Percentiles rank a stretch among this genome's conserved stretches.
These are phyloP conservation scores for Macrotus californicus DNA, from an alignment of 2,113 vertebrate species.

Conservation along the genomic window DNA sequence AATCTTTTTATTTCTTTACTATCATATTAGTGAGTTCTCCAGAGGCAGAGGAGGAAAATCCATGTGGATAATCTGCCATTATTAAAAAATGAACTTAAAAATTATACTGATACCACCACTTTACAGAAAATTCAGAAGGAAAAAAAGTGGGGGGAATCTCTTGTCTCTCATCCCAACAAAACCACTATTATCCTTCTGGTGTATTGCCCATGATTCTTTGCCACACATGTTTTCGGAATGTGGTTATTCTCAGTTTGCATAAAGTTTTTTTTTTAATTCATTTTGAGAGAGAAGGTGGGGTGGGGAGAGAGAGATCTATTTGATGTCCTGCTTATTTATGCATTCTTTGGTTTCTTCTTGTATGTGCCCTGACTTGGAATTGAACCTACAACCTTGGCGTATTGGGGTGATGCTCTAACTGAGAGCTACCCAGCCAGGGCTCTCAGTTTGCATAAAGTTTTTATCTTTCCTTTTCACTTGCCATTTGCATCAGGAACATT, in stretches of 20 bases:
- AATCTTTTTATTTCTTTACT: slow-evolving; percentile 37
- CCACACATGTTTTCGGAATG: slow-evolving; percentile 41
- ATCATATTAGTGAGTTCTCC: not conserved
- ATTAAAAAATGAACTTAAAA: slow-evolving; percentile 40
- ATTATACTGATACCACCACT: not conserved
- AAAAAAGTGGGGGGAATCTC: not conserved
- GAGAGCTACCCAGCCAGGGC: no score
- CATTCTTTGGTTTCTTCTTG: no score
- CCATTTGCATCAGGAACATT: slow-evolving; percentile 21
- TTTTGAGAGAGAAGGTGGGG: no score
- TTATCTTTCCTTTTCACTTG: slow-evolving; percentile 17
- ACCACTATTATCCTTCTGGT: not conserved
- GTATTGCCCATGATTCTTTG: not conserved
- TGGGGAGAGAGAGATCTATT: no score
- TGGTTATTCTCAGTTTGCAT: slow-evolving; percentile 48
- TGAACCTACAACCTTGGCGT: no score
- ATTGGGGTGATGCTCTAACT: no score
- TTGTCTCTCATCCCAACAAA: slow-evolving; percentile 17
- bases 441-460: slow-evolving; percentile 36
- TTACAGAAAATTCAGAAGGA: not conserved
- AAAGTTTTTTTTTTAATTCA: not conserved
- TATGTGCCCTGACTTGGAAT: no score
- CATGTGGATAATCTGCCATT: not conserved
- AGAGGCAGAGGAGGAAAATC: not conserved
- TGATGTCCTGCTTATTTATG: no score